Base-by-base conservation (phyloP, 2,113 vertebrate species). In the Beaufortia kweichowensis region DNA sequence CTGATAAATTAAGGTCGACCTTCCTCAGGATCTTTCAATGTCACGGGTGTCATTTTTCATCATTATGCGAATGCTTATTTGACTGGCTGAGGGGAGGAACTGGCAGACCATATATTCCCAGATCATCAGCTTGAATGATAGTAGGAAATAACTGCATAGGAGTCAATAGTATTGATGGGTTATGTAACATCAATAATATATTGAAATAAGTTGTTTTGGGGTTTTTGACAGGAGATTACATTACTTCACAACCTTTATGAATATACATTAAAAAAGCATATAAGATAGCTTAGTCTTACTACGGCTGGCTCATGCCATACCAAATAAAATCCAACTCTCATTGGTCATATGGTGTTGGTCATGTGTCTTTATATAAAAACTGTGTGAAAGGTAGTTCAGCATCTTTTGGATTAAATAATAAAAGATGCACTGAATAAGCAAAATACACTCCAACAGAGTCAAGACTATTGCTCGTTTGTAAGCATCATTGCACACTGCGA, bases 21-120 rank as follows among this genome's bases (percentile, higher is more conserved):
- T 75, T 79, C 43, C 26, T 48, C 77, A 56, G 63, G 63, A 41
- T 55, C 17, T 41, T 79, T 79, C 77, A 79, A 81, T 76, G 79
- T 68, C 60, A 39, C 19, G 2, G 3, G 41, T 48, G 53, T 78
- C 48, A 73, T 61, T 39, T 78, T 46, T 78, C 46, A 67, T 79
- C 39, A 50, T 85, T 79, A 82, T 2, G 53, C 31, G 4, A 26
- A 61, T 7, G n/a, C 66, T 79, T 50, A 50, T 72, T 75, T 77
- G 69, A 62, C 48, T 50, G 53, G 57, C 33, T 77, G 43, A 28
- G 61, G 59, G 62, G 3, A n/a, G 3, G 33, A 79, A 68, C 29
- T 14, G 50, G 55, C 31, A 62, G 33, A 46, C 50, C 31, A 15
- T 21, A 6, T 23, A 55, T 78, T 35, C 28, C 71, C 60, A 64